Conservation (phyloP, 1,140 invertebrate genomes). For the Solenopsis fugax region DNA sequence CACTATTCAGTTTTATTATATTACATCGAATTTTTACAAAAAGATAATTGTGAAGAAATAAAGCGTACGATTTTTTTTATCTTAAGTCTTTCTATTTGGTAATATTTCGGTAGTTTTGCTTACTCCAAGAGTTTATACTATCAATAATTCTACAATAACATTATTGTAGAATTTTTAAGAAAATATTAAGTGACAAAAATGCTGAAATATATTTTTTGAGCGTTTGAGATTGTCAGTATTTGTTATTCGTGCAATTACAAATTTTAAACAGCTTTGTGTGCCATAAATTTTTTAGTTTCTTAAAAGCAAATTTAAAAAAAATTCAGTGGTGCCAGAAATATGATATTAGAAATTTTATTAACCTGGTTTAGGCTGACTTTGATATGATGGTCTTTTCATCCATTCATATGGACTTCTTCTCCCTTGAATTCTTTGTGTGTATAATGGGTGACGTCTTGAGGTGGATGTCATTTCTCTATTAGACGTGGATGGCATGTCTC, state of each 20-base stretch:
- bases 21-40: neutral
- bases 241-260: slow-evolving; percentile 5
- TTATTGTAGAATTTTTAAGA: neutral
- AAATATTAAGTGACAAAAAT: neutral
- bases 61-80: neutral
- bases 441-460: slow-evolving; percentile 57
- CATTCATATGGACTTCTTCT: slow-evolving; percentile 94
- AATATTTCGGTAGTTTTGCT: neutral
- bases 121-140: neutral
- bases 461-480: neutral
- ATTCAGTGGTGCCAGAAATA: neutral
- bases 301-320: neutral
- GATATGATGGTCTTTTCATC: slow-evolving; percentile 96
- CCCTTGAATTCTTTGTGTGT: slow-evolving; percentile 78
- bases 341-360: slow-evolving; percentile 79
- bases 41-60: neutral
- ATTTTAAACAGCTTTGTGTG: neutral
- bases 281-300: neutral
- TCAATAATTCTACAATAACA: too few relatives aligned
- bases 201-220: neutral
- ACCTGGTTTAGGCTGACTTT: slow-evolving; percentile 94
- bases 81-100: neutral
- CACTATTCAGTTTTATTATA: neutral
- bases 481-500: slow-evolving; percentile 15
- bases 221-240: neutral